A percentile compares a stretch with the other conserved stretches of the same genome.
phyloP scores from a whole-genome alignment of 2,113 vertebrate species.

The Sitta europaea region DNA sequence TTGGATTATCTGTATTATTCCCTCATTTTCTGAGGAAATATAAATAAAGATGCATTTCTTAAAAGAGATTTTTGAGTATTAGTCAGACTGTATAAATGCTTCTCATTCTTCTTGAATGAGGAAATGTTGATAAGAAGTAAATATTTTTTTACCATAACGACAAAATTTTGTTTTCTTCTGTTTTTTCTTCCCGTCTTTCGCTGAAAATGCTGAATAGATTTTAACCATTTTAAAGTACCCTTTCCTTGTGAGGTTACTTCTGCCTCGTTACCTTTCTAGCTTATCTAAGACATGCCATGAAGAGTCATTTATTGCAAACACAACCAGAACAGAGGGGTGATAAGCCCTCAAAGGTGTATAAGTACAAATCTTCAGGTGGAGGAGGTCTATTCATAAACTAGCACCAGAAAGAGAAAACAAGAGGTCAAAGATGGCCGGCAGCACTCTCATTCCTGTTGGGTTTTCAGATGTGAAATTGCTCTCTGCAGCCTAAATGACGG shows the following conservation, averaged over 20 bases:
- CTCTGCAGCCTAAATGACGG: neutral
- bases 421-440: neutral
- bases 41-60: neutral
- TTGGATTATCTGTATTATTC: neutral
- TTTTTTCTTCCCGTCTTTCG: neutral
- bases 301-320: neutral
- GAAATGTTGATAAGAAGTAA: neutral
- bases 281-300: neutral
- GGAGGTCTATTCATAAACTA: neutral
- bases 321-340: neutral
- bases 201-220: neutral
- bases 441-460: neutral
- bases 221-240: neutral
- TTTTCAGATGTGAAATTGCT: neutral
- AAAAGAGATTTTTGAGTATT: neutral
- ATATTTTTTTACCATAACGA: neutral
- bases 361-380: neutral
- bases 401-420: neutral
- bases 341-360: neutral
- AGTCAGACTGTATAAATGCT: neutral
- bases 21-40: neutral
- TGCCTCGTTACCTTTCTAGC: neutral
- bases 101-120: neutral
- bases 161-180: neutral
- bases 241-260: neutral